Evolutionary conservation across 2,888 invertebrate genomes (phyloP).

Genomic region (Eristalinus sepulchralis): DNA sequence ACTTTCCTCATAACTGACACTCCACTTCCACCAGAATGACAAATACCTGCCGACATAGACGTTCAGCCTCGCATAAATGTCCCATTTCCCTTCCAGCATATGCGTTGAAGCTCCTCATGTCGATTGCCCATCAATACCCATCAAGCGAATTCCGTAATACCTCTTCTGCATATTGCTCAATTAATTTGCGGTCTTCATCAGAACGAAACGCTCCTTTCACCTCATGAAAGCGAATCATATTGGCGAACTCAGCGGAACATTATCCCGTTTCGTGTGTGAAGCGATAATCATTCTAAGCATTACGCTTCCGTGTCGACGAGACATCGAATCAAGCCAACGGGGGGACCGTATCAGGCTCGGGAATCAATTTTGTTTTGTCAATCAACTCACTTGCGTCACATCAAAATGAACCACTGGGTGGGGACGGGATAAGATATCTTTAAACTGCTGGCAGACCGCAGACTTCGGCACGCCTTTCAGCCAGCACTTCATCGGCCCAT

Average conservation of each 20-base stretch:
- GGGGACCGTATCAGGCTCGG: not conserved
- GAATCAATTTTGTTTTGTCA: slow-evolving; percentile 34
- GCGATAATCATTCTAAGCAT: not conserved
- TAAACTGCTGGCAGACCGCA: not conserved
- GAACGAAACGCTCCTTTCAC: not conserved
- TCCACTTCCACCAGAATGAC: not conserved
- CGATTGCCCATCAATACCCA: not conserved
- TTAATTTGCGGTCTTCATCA: not conserved
- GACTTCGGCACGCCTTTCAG: not conserved
- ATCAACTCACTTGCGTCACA: slow-evolving; percentile 1
- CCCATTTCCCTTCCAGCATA: not conserved
- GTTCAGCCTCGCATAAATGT: not conserved
- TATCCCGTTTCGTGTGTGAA: slow-evolving; percentile 5
- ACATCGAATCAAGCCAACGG: not conserved
- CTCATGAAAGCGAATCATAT: not conserved
- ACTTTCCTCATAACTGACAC: no score
- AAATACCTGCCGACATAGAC: not conserved
- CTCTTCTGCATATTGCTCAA: not conserved
- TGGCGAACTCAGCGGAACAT: not conserved
- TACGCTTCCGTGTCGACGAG: not conserved
- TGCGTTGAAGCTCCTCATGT: not conserved
- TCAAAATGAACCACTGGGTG: not conserved
- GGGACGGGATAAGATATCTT: not conserved
- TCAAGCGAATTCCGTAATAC: not conserved
- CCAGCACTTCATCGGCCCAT: not conserved